A percentile compares a stretch with the other conserved stretches of the same genome.
These are phyloP conservation scores for Yoshiicerus persimilis DNA, from an alignment of 1,140 invertebrate species.

Conservation along the genomic window DNA sequence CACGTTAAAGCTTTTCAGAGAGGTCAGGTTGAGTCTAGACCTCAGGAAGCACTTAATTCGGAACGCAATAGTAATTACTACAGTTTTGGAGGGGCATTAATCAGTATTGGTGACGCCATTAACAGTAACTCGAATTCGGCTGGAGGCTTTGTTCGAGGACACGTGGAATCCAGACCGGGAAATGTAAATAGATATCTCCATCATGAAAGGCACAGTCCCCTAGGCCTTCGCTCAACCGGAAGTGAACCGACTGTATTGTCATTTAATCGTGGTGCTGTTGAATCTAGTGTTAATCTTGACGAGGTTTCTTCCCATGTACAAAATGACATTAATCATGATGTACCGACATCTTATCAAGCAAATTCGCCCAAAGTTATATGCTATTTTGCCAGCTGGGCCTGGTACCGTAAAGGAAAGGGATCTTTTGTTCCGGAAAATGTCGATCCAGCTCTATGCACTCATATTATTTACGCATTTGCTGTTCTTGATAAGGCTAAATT, in stretches of 20 bases:
- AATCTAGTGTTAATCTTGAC: not conserved
- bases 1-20: slow-evolving; percentile 16
- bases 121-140: not conserved
- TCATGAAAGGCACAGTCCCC: not conserved
- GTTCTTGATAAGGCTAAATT: slow-evolving; percentile 75
- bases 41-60: not conserved
- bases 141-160: slow-evolving; percentile 23
- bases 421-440: slow-evolving; percentile 84
- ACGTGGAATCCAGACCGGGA: slow-evolving; percentile 31
- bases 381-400: slow-evolving; percentile 85
- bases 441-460: slow-evolving; percentile 77
- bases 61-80: not conserved
- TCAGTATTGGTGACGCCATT: not conserved
- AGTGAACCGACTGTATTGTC: not conserved
- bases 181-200: not conserved
- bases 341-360: not conserved
- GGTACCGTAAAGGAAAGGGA: slow-evolving; percentile 76
- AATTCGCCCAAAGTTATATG: slow-evolving; percentile 67
- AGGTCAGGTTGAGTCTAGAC: slow-evolving; percentile 33
- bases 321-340: not conserved
- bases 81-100: not conserved
- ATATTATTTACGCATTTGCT: slow-evolving; percentile 88
- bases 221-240: not conserved
- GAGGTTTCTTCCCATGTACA: not conserved
- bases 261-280: not conserved